A percentile compares a stretch with the other conserved stretches of the same genome.
Evolutionary conservation across 2,888 invertebrate genomes (phyloP).

Genomic region (Cerastoderma edule): DNA sequence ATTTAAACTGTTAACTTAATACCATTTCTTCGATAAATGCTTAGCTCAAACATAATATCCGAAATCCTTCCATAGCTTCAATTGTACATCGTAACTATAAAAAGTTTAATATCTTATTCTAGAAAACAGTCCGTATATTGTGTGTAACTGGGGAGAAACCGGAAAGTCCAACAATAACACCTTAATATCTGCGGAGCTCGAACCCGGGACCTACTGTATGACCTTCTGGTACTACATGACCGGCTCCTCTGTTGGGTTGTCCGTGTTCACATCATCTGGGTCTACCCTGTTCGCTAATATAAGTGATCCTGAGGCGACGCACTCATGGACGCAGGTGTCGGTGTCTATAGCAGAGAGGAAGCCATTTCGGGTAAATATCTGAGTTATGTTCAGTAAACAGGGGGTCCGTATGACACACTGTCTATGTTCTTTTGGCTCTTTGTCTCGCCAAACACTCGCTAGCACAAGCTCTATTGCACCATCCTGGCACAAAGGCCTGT

Average conservation of each 20-base stretch:
- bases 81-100: too few species aligned
- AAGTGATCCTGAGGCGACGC: not conserved
- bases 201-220: not conserved
- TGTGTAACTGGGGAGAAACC: not conserved
- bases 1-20: too few species aligned
- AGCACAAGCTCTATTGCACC: not conserved
- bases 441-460: not conserved
- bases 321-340: not conserved
- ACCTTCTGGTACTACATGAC: not conserved
- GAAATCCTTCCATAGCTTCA: too few species aligned
- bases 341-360: not conserved
- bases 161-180: not conserved
- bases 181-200: not conserved
- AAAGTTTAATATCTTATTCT: too few species aligned
- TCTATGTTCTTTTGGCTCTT: not conserved
- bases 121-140: not conserved
- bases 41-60: too few species aligned
- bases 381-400: too few species aligned
- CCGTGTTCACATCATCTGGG: not conserved
- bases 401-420: not conserved
- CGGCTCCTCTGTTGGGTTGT: not conserved
- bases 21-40: too few species aligned
- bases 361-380: not conserved
- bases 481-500: not conserved
- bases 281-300: not conserved